A percentile compares a stretch with the other conserved stretches of the same genome.
phyloP scores from a whole-genome alignment of 2,113 vertebrate species.

The Upupa epops region DNA sequence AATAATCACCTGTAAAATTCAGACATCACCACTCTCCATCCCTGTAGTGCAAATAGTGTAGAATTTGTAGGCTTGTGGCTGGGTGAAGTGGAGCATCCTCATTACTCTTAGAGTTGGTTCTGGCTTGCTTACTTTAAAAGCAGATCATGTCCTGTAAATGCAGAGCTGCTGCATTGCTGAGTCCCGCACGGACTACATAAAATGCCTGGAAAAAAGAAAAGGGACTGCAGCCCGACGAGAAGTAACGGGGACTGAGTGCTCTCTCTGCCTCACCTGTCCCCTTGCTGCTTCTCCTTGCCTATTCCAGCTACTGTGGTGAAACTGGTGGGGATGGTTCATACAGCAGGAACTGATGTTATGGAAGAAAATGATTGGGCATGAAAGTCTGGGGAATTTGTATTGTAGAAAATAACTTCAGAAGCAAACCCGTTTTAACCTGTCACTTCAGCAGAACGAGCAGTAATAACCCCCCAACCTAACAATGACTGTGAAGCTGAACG shows the following conservation, averaged over 20 bases:
- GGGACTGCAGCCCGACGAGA: not conserved
- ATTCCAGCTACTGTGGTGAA: not conserved
- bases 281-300: not conserved
- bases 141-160: rapidly evolving
- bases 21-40: not conserved
- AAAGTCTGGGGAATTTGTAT: not conserved
- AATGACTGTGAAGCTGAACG: slow-evolving; percentile 67
- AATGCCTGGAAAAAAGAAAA: not conserved
- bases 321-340: not conserved
- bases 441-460: slow-evolving; percentile 50
- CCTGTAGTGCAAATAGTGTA: not conserved
- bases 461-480: slow-evolving; percentile 59
- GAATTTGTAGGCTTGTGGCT: not conserved
- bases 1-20: not conserved
- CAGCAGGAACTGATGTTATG: not conserved
- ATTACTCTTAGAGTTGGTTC: not conserved
- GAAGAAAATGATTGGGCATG: not conserved
- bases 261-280: not conserved
- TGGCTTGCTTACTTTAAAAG: not conserved
- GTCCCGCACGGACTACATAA: not conserved
- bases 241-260: not conserved
- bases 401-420: slow-evolving; percentile 39
- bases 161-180: rapidly evolving
- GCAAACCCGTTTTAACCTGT: slow-evolving; percentile 44
- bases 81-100: not conserved